Percentiles rank a stretch among this genome's conserved stretches.
These are phyloP conservation scores for Oreohelix idahoensis DNA, from an alignment of 1,140 invertebrate species.

Conservation along the genomic window DNA sequence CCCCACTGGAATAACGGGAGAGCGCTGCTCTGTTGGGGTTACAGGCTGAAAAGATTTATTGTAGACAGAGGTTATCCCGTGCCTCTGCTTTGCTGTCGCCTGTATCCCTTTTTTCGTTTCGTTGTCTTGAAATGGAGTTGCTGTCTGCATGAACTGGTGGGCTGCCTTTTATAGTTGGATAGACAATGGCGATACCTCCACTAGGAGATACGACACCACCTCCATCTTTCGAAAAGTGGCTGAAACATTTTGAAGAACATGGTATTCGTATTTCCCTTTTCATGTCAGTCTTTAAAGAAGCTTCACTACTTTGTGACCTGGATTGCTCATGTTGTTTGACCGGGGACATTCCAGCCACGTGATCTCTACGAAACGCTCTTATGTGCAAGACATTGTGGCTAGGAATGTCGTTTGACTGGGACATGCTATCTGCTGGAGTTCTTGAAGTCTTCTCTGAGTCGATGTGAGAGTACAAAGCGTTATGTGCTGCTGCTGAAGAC, in stretches of 20 bases:
- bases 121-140: not conserved
- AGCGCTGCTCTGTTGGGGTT: conserved; percentile 24
- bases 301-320: conserved; percentile 1
- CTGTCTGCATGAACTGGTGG: not conserved
- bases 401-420: not conserved
- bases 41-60: conserved; percentile 26
- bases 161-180: conserved; percentile 13
- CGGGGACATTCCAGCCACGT: not conserved
- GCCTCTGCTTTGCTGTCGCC: not conserved
- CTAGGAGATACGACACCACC: not conserved
- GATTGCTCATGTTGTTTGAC: not conserved
- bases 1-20: not conserved
- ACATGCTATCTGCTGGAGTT: not conserved
- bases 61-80: conserved; percentile 7
- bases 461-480: not conserved
- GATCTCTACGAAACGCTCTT: not conserved
- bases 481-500: not conserved
- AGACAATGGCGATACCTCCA: conserved; percentile 22
- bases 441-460: not conserved
- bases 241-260: not conserved
- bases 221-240: not conserved
- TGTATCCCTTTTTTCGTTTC: not conserved
- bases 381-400: not conserved
- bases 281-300: not conserved
- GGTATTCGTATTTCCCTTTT: not conserved